phyloP scores from a whole-genome alignment of 2,888 invertebrate species.

The Drosophila cyrtoloma region DNA sequence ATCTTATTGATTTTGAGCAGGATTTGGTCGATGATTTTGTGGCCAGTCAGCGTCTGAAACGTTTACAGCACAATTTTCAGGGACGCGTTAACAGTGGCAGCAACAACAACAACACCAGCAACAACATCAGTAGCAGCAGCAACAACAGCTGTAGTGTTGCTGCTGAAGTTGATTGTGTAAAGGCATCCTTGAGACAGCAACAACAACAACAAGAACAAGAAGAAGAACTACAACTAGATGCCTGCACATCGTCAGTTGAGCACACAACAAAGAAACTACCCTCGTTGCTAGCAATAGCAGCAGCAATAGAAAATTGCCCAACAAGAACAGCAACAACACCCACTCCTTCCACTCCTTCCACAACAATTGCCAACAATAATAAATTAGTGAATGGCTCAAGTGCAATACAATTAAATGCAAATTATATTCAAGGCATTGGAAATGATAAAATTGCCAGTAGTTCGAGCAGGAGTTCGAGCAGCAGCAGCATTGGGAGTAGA shows the following conservation, averaged over 20 bases:
- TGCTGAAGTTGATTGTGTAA: constrained; percentile 67
- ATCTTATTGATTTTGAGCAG: constrained; percentile 75
- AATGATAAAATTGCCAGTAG: constrained; percentile 41
- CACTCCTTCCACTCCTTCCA: constrained; percentile 5
- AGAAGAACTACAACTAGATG: constrained; percentile 45
- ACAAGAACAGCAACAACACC: constrained; percentile 9
- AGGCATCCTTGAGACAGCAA: constrained; percentile 70
- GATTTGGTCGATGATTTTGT: constrained; percentile 82
- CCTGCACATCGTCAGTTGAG: constrained; percentile 43
- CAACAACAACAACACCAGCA: constrained; percentile 31
- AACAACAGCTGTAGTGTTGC: constrained; percentile 48
- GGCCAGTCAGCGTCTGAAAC: constrained; percentile 86
- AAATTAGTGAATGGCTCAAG: constrained; percentile 58
- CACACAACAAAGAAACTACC: constrained; percentile 70
- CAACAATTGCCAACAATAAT: constrained; percentile 44
- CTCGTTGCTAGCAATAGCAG: constrained; percentile 24
- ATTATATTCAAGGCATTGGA: constrained; percentile 59
- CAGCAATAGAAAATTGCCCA: constrained; percentile 11
- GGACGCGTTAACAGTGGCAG: constrained; percentile 70
- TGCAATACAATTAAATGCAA: constrained; percentile 71
- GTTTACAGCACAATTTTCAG: constrained; percentile 85
- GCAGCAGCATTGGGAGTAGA: constrained; percentile 7
- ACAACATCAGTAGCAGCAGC: constrained; percentile 27
- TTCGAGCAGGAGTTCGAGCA: constrained; percentile 19
- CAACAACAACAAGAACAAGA: constrained; percentile 30